phyloP scores from a whole-genome alignment of 2,888 invertebrate genomes.

The Branchellion lobata region DNA sequence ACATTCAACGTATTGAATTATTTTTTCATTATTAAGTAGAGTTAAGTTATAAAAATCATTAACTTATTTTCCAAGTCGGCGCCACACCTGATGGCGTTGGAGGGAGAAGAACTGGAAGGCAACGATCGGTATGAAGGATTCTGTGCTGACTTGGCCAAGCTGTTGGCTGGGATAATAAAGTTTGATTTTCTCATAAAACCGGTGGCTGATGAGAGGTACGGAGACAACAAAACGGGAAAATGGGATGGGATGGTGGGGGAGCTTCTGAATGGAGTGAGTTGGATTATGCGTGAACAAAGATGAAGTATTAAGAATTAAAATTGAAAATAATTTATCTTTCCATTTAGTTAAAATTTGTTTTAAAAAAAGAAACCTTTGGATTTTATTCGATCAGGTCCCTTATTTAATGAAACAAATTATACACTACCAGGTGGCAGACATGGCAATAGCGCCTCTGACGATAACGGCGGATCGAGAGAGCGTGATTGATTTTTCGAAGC shows the following conservation, averaged over 20 bases:
- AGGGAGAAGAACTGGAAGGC: conserved; percentile 69
- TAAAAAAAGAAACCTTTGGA: background rate
- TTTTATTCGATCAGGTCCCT: too few relatives aligned
- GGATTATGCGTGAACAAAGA: background rate
- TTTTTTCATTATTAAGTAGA: too few relatives aligned
- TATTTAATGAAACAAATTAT: background rate
- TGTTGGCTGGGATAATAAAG: conserved; percentile 58
- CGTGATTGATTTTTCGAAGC: conserved; percentile 95
- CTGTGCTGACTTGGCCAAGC: conserved; percentile 63
- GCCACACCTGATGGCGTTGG: conserved; percentile 56
- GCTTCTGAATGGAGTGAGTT: conserved; percentile 57
- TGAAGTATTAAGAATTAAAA: background rate
- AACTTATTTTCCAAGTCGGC: conserved; percentile 53
- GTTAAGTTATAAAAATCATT: too few relatives aligned
- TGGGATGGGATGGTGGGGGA: conserved; percentile 61
- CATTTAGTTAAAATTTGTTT: background rate
- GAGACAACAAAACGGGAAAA: conserved; percentile 53
- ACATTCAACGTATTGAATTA: too few relatives aligned
- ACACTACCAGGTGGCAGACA: conserved; percentile 79
- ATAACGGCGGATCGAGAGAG: conserved; percentile 90
- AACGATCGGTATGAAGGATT: conserved; percentile 69
- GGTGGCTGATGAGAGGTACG: conserved; percentile 51
- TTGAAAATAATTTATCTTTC: background rate
- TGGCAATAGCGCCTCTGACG: conserved; percentile 90
- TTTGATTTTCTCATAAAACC: conserved; percentile 58